Conservation (phyloP, 2,797 vertebrate species). For the Anguilla megastoma region DNA sequence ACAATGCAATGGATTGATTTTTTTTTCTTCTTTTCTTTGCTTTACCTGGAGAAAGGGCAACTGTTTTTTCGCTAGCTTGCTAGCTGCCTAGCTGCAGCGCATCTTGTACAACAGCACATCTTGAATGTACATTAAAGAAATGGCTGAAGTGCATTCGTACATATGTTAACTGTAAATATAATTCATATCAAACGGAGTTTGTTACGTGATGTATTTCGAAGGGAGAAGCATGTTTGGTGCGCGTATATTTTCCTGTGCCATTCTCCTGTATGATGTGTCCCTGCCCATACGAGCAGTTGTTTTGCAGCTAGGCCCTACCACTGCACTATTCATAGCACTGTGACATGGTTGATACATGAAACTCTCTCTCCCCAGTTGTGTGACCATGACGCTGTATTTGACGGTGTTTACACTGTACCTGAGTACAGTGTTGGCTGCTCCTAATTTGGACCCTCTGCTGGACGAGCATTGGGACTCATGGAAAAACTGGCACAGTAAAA, state of each 20-base stretch:
- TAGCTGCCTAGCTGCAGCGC: not conserved
- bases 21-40: not conserved
- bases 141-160: not conserved
- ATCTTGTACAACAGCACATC: not conserved
- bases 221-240: not conserved
- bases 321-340: slow-evolving; percentile 3
- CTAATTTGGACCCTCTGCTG: slow-evolving; percentile 61
- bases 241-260: not conserved
- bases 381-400: slow-evolving; percentile 51
- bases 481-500: slow-evolving; percentile 70
- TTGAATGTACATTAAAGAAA: not conserved
- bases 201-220: not conserved
- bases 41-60: too few relatives aligned
- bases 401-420: slow-evolving; percentile 54
- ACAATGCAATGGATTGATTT: not conserved
- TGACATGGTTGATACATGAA: not conserved
- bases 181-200: not conserved
- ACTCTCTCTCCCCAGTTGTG: slow-evolving; percentile 28
- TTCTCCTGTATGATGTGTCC: not conserved
- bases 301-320: not conserved
- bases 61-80: not conserved
- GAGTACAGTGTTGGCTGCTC: slow-evolving; percentile 58
- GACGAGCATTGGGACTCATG: slow-evolving; percentile 73
- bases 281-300: not conserved
- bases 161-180: not conserved